Percentiles rank a stretch among this genome's conserved stretches.
Conservation (phyloP, 35 echinoderm and acorn worm genomes). For the Eucidaris tribuloides region DNA sequence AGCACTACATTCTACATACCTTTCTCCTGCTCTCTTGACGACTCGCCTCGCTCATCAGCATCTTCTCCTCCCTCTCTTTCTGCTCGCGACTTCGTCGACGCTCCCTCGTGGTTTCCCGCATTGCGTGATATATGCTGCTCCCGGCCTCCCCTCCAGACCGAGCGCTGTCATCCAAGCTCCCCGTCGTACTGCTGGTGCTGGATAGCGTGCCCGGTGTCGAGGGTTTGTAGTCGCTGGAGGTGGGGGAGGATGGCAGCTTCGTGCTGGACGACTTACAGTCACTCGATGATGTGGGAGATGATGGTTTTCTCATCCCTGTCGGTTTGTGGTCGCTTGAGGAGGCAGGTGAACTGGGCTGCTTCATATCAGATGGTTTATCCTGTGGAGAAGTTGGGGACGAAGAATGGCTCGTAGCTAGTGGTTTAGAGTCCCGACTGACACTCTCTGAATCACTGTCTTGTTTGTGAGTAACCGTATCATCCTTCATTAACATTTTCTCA, state of each 20-base stretch:
- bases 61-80: slow-evolving; percentile 17
- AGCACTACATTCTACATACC: background rate
- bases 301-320: background rate
- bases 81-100: slow-evolving; percentile 19
- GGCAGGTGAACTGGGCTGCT: no score
- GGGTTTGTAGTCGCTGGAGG: background rate
- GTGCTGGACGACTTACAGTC: background rate
- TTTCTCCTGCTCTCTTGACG: background rate
- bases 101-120: background rate
- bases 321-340: slow-evolving; percentile 5
- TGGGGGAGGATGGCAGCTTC: background rate
- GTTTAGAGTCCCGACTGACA: no score
- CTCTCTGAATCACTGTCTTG: no score
- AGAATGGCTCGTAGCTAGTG: no score
- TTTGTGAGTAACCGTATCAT: no score
- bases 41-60: slow-evolving; percentile 28
- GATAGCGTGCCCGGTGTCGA: slow-evolving; percentile 18
- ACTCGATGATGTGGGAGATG: slow-evolving; percentile 14
- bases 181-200: background rate
- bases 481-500: no score
- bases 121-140: background rate
- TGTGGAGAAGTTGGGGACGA: no score
- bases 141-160: background rate
- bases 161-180: background rate
- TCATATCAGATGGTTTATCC: no score